Evolutionary conservation across 2,113 vertebrate species (phyloP), one percentile per base, ranked within the genome.

Genomic region (Herpetotheres cachinnans): DNA sequence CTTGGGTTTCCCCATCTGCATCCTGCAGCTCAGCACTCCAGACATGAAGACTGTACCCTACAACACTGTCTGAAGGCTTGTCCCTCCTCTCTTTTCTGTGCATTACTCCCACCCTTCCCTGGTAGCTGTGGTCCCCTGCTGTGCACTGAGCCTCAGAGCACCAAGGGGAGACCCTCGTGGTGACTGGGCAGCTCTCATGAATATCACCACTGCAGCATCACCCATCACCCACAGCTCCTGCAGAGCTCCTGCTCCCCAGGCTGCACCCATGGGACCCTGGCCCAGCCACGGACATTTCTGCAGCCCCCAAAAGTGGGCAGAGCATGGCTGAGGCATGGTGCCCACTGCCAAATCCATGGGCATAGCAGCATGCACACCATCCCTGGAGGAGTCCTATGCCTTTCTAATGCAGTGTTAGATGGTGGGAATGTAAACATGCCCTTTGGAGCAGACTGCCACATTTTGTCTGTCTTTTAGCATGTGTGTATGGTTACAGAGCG

Each of bases 341-440:
- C 50, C 13, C 4, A 0, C 52, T 11, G 10, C 55, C 50, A 59
- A 32, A 36, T 42, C 32, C 0, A 0, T 29, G 61, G 47, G 11
- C 62, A 6, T 2, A 34, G 70, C 47, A 32, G 9, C 24, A 30
- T 7, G 6, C 16, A 10, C 11, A 16, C 9, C 0, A 2, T 34
- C 32, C 26, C 42, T n/a, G 38, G 14, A 47, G 52, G 44, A 90
- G 13, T 4, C 19, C 65, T 65, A 4, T 0, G 1, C 19, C 40
- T 50, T 34, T 24, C 16, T 69, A 29, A 20, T 0, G 1, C 14
- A 67, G 47, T 0, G 0, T 29, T 49, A 34, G 0, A 0, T 38
- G 21, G 11, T 29, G 34, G 50, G 13, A 76, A 62, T 17, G 8
- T 36, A 34, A 54, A 50, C 1, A 3, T 30, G 11, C 14, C 29